phyloP scores from a whole-genome alignment of 2,888 invertebrate species.

The Morinoia aosen region DNA sequence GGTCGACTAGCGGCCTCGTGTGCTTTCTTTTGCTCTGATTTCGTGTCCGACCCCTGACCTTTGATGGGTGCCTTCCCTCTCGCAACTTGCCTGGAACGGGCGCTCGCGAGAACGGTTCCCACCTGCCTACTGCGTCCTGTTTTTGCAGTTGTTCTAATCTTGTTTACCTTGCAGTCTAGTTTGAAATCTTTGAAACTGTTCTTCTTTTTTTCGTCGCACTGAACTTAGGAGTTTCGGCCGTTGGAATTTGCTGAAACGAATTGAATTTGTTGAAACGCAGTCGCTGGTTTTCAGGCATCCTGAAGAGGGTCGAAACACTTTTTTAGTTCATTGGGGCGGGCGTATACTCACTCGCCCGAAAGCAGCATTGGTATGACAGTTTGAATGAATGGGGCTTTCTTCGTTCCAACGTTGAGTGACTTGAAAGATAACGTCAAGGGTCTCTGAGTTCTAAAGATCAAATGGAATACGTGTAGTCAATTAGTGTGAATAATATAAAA shows the following conservation, averaged over 20 bases:
- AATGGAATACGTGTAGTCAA: not conserved
- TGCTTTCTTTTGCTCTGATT: constrained; percentile 53
- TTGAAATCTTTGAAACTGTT: not conserved
- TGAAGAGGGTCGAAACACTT: not conserved
- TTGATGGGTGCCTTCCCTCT: not conserved
- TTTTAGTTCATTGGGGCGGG: not conserved
- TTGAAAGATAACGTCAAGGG: not conserved
- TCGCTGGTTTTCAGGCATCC: not conserved
- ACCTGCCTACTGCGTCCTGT: not conserved
- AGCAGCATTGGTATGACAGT: not conserved
- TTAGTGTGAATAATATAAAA: not conserved
- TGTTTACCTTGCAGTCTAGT: not conserved
- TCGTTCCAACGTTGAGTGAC: not conserved
- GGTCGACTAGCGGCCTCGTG: constrained; percentile 48
- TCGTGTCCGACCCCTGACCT: constrained; percentile 47
- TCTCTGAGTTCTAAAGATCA: not conserved
- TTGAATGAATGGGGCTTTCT: not conserved
- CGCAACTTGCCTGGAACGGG: not conserved
- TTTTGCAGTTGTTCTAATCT: not conserved
- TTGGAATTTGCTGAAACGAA: not conserved
- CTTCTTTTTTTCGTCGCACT: not conserved
- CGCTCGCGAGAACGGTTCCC: constrained; percentile 6
- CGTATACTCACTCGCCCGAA: not conserved
- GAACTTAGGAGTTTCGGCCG: not conserved
- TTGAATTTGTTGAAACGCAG: too few relatives aligned